Base-by-base conservation (phyloP, 2,797 vertebrate species). In the Scolopax bukidnonensis region DNA sequence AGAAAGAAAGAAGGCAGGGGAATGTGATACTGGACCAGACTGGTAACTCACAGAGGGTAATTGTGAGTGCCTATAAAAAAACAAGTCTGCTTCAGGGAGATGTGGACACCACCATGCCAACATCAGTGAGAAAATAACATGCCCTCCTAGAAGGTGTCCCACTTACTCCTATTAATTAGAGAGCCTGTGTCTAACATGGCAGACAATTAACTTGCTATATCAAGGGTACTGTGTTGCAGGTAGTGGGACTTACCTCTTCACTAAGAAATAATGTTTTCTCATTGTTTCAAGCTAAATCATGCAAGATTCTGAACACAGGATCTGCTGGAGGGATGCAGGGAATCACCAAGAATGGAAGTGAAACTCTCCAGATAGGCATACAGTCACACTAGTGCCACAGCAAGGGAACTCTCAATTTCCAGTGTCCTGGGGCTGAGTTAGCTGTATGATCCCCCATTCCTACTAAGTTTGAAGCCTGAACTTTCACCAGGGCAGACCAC, bases 401-500 rank as follows among this genome's bases (percentile, higher is more conserved):
- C 12, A 74, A 78, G 40, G 63, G 16, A 61, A 51, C 28, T 73
- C 51, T 40, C 17, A 7, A 1, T 82, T 81, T 82, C 40, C 40
- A 73, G 15, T 75, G n/a, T 92, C 48, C 40, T 63, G 12, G 59
- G 59, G n/a, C 63, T 36, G 32, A n/a, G 9, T 47, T 77, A 27
- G 8, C 36, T 90, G 5, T 43, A 5, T 61, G 17, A 57, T 47
- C 41, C 23, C 24, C 84, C 36, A 75, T 56, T 41, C 16, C 45
- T 68, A 3, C 53, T 78, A 9, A 61, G 32, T 45, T 93, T 53
- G 53, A 80, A 93, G 36, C 41, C 36, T 67, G 40, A 74, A 36
- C n/a, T 80, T 61, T 4, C 84, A n/a, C 27, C 12, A 53, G 48
- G 57, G 38, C 33, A 65, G 47, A 84, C n/a, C 0, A 0, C 12